Evolutionary conservation across 1,140 invertebrate genomes (phyloP), one percentile per base, ranked within the genome.

Genomic region (Temnothorax curvispinosus): DNA sequence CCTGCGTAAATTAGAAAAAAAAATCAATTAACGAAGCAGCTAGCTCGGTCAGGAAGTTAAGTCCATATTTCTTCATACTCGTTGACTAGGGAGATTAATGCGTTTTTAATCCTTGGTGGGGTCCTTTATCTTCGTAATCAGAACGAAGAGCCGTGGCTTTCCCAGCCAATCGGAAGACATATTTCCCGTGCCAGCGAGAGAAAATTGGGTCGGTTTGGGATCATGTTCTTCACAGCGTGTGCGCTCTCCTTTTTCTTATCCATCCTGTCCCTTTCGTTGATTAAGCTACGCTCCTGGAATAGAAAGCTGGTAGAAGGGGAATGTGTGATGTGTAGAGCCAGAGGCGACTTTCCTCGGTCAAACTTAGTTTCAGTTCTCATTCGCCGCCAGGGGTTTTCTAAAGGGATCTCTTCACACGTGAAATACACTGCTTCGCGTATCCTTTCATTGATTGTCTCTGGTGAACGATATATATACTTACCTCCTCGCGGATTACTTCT

Each of bases 251-350:
- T 78, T 38, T 54, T 52, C 60, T 58, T 65, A 65, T 78, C 76
- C 18, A 3, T 60, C 44, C 58, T 85, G 18, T 65, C 84, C 47
- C 71, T 85, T 85, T 85, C 47, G 75, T 85, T 80, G 72, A 85
- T 85, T 85, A 52, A 85, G 72, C 60, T 69, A 76, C 75, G 81
- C 47, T 41, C 54, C 41, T 32, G 75, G 84, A 85, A 85, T 85
- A 85, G 62, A 27, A 27, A 80, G 74, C 41, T 15, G 41, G 50
- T 56, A 41, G 47, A 65, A 75, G 80, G 8, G 32, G 11, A 18
- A 60, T 47, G 38, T 60, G 38, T 60, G 38, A 41, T n/a, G 44
- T 41, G 18, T 9, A n/a, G 52, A 47, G 21, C 54, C 54, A n/a
- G 8, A 47, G n/a, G 52, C 38, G 78, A 81, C 47, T 81, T 71